Conservation (phyloP, 2,113 vertebrate species). For the Budorcas taxicolor region DNA sequence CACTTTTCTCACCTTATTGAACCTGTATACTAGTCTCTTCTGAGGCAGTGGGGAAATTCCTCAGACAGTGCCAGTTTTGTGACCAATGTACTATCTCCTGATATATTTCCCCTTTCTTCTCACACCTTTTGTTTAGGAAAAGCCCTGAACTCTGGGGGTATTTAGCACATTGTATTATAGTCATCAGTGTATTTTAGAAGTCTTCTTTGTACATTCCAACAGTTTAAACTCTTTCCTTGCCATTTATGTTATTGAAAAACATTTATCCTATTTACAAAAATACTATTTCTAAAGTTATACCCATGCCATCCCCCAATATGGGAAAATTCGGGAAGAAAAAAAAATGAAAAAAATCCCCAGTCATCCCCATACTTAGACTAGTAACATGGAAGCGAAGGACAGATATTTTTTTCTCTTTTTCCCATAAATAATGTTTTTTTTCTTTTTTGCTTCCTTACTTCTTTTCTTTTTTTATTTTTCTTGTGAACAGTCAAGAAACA, state of each 20-base stretch:
- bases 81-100: background rate
- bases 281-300: background rate
- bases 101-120: background rate
- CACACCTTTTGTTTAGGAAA: background rate
- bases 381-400: background rate
- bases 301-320: background rate
- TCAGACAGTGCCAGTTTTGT: background rate
- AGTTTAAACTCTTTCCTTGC: background rate
- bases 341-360: background rate
- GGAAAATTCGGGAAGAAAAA: background rate
- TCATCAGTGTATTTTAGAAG: background rate
- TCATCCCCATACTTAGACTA: background rate
- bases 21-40: background rate
- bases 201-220: background rate
- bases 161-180: background rate
- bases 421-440: background rate
- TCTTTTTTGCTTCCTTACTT: background rate
- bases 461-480: background rate
- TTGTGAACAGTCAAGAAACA: background rate
- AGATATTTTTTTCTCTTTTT: background rate
- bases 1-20: background rate
- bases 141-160: background rate
- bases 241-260: background rate
- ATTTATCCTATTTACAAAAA: background rate
- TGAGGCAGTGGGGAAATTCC: background rate